Base-by-base conservation (phyloP, 2,888 invertebrate genomes). In the Acheta domesticus region DNA sequence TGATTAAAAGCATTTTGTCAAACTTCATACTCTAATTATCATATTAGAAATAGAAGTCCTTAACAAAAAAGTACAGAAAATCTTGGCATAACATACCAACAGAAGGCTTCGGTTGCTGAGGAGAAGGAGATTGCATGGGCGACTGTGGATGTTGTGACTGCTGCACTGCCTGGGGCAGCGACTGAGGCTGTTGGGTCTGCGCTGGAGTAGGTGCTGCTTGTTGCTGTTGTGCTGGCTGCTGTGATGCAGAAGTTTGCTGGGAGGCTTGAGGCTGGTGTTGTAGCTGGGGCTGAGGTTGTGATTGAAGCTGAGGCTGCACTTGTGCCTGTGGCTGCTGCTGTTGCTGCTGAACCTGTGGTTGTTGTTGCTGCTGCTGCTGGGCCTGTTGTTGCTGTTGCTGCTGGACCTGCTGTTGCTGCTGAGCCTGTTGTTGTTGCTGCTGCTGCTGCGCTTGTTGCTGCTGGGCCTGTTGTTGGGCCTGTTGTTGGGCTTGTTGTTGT, bases 41-140 rank as follows among this genome's bases (percentile, higher is more conserved):
- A 36, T 36, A 36, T 36, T 36, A 8, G 36, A 36, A 36, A 36
- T 36, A 8, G 36, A 36, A 36, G 36, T 36, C 5, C 1, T 1
- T 4, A 36, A 36, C 36, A 36, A 36, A 36, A 36, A 2, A 36
- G 36, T 36, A 36, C 36, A 36, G 36, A 36, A 36, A 36, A 36
- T 36, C 36, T 36, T 36, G 36, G 5, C 8, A 8, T 8, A 36
- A 8, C 36, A 36, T 36, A 36, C 36, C 36, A 36, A 36, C 36
- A 36, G 36, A 89, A 4, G 89, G 89, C 83, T 89, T 89, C 74
- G 89, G 88, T 82, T 89, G 89, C 82, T 88, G 89, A 74, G 74
- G 49, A 23, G 20, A 49, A 19, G 76, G 78, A 19, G 76, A 48
- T 49, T 78, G 80, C 74, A 76, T 75, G n/a, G 20, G 50, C 16